Evolutionary conservation across 1,140 invertebrate species (phyloP).

Genomic region (Amyelois transitella): DNA sequence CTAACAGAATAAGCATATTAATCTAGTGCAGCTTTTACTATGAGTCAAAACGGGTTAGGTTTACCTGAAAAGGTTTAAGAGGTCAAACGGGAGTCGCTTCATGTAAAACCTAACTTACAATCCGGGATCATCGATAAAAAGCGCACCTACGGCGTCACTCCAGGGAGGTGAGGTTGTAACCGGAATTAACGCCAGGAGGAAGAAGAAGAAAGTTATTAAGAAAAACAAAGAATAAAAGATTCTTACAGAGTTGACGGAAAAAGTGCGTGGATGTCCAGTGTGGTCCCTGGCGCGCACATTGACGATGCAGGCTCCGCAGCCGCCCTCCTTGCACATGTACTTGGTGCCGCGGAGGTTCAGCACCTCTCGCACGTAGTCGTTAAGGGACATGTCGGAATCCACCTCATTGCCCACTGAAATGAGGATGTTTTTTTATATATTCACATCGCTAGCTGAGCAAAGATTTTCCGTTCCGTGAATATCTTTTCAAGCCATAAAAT

Average conservation of each 20-base stretch:
- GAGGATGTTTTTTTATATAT: background rate
- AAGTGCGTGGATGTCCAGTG: constrained; percentile 52
- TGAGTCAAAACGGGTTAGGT: too few species aligned
- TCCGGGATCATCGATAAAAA: too few species aligned
- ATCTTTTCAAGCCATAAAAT: too few species aligned
- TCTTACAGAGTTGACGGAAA: constrained; percentile 83
- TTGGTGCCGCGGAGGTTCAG: constrained; percentile 81
- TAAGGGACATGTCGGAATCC: constrained; percentile 73
- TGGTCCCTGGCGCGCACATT: constrained; percentile 68
- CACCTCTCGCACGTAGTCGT: constrained; percentile 76
- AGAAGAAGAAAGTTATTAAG: too few species aligned
- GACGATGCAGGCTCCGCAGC: constrained; percentile 84
- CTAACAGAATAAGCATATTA: too few species aligned
- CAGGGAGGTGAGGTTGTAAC: too few species aligned
- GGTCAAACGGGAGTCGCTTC: too few species aligned
- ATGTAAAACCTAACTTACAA: too few species aligned
- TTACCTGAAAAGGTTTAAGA: too few species aligned
- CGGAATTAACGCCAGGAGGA: too few species aligned
- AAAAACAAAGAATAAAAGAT: background rate
- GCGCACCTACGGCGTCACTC: too few species aligned
- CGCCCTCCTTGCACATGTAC: constrained; percentile 83
- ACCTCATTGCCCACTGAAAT: constrained; percentile 43
- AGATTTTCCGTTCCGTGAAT: background rate
- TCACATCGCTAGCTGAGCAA: background rate
- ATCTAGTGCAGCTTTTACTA: too few species aligned